Evolutionary conservation across 2,113 vertebrate species (phyloP).

Genomic region (Pelmatolapia mariae): DNA sequence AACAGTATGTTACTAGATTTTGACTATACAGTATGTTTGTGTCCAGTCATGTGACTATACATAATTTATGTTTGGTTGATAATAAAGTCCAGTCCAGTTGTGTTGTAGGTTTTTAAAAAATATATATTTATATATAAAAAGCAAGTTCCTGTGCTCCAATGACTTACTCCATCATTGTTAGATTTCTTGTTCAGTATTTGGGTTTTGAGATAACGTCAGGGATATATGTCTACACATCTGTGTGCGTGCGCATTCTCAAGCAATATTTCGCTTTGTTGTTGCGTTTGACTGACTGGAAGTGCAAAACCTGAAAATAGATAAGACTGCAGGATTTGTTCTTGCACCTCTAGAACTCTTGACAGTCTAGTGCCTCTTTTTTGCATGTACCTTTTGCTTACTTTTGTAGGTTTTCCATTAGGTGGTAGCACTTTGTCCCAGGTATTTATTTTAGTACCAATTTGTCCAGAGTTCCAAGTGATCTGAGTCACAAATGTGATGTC

Average conservation of each 20-base stretch:
- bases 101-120: neutral
- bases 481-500: neutral
- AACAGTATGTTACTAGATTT: neutral
- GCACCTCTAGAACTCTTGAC: neutral
- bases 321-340: neutral
- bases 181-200: neutral
- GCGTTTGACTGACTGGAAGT: neutral
- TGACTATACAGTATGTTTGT: neutral
- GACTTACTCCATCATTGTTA: conserved; percentile 3
- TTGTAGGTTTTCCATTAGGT: neutral
- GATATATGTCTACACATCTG: neutral
- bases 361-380: neutral
- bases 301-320: neutral
- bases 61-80: neutral
- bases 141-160: neutral
- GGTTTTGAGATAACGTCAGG: neutral
- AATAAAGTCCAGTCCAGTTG: neutral
- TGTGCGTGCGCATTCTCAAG: neutral
- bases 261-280: neutral
- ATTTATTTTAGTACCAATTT: neutral
- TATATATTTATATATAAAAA: neutral
- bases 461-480: neutral
- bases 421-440: neutral
- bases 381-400: neutral
- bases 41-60: neutral